Percentiles rank a stretch among this genome's conserved stretches.
Conservation (phyloP, 2,113 vertebrate species). For the Nothoprocta pentlandii region DNA sequence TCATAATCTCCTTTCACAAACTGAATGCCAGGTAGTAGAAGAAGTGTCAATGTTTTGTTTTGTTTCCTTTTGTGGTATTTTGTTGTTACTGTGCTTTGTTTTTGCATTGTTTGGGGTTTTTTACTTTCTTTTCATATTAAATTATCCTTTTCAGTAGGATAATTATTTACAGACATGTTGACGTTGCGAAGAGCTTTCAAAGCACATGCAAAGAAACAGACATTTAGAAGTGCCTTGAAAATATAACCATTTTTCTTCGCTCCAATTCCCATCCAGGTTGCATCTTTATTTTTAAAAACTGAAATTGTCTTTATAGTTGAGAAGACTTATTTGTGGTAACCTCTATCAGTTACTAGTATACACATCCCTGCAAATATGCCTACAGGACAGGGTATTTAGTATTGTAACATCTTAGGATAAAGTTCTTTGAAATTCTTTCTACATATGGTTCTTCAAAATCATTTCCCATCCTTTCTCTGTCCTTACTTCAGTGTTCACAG, state of each 20-base stretch:
- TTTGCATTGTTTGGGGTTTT: neutral
- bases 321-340: neutral
- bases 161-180: neutral
- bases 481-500: neutral
- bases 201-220: neutral
- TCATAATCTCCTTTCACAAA: neutral
- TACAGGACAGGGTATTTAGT: neutral
- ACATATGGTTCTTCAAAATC: neutral
- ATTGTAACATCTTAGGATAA: neutral
- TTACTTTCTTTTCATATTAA: neutral
- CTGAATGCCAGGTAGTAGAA: neutral
- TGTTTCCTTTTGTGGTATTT: too few species aligned
- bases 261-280: neutral
- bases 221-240: neutral
- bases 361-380: neutral
- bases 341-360: neutral
- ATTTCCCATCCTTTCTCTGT: neutral
- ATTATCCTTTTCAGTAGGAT: neutral
- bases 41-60: neutral
- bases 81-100: too few species aligned
- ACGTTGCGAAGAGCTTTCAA: neutral
- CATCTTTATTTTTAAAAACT: neutral
- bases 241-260: neutral
- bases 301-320: neutral
- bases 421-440: neutral